A percentile compares a stretch with the other conserved stretches of the same genome.
Conservation (phyloP, 2,888 invertebrate species). For the Xylota sylvarum region DNA sequence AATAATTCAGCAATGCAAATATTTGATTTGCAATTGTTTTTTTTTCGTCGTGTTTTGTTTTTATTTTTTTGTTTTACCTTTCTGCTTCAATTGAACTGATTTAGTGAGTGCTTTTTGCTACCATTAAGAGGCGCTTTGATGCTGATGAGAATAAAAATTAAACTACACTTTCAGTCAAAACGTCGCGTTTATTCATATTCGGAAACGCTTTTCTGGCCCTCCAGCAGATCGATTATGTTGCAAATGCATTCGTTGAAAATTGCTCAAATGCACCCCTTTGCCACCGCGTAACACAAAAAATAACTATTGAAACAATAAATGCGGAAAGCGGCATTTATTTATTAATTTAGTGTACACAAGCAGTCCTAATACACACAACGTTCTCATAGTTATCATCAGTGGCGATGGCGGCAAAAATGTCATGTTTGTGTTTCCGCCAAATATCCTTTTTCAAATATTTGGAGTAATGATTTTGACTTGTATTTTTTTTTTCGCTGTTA, state of each 20-base stretch:
- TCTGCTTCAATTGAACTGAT: slow-evolving; percentile 54
- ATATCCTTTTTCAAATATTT: slow-evolving; percentile 80
- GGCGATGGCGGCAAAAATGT: slow-evolving; percentile 77
- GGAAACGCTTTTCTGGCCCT: slow-evolving; percentile 5
- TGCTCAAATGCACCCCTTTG: slow-evolving; percentile 39
- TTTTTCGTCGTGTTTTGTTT: slow-evolving; percentile 25
- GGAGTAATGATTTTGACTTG: slow-evolving; percentile 79
- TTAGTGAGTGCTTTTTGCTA: slow-evolving; percentile 47
- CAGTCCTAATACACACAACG: slow-evolving; percentile 70
- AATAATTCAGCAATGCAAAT: slow-evolving; percentile 61
- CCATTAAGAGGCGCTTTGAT: slow-evolving; percentile 28
- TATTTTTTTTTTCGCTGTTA: slow-evolving; percentile 71
- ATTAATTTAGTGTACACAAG: slow-evolving; percentile 77
- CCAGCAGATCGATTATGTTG: slow-evolving; percentile 24
- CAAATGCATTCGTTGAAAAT: slow-evolving; percentile 30
- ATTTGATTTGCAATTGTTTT: slow-evolving; percentile 62
- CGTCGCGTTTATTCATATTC: slow-evolving; percentile 43
- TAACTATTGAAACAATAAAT: slow-evolving; percentile 73
- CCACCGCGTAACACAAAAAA: slow-evolving; percentile 24
- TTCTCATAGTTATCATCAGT: slow-evolving; percentile 74
- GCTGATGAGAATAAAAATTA: slow-evolving; percentile 29
- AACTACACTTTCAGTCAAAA: slow-evolving; percentile 46
- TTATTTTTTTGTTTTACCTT: slow-evolving; percentile 29
- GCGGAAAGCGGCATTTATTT: slow-evolving; percentile 72
- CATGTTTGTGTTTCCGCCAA: slow-evolving; percentile 79